Conservation (phyloP, 37 sponge, comb jelly and placozoan genomes). For the Hexactinellida sp. region DNA sequence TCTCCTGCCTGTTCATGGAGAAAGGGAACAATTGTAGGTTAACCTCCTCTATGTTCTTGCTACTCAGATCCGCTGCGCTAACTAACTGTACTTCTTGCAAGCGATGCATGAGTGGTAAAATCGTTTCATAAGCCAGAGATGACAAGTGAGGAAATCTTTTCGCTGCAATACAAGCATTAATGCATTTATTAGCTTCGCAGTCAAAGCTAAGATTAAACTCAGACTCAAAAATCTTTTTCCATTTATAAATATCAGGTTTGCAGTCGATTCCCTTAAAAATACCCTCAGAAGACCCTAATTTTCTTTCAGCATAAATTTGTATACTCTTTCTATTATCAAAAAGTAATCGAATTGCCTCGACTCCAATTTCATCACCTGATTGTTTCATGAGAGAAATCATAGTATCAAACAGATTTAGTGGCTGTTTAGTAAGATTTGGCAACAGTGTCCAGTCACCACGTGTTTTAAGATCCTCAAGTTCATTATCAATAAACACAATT, state of each 20-base stretch:
- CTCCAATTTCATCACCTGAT: conserved; percentile 6
- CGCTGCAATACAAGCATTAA: not conserved
- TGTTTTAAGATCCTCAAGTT: not conserved
- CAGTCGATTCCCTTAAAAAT: not conserved
- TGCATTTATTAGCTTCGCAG: not conserved
- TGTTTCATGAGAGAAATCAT: not conserved
- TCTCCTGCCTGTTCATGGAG: not conserved
- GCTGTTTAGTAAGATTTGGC: not conserved
- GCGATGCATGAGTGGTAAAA: not conserved
- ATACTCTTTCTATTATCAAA: not conserved
- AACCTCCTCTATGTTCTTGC: not conserved
- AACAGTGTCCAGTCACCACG: not conserved
- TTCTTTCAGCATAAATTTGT: not conserved
- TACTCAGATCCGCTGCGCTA: not conserved
- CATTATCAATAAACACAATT: not conserved
- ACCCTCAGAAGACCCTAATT: not conserved
- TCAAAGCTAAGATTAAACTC: not conserved
- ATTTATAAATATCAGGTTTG: not conserved
- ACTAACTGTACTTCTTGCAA: not conserved
- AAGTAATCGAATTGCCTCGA: not conserved
- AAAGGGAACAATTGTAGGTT: not conserved
- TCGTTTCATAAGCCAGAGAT: not conserved
- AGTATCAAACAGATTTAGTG: not conserved
- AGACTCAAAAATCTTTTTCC: not conserved
- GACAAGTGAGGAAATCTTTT: not conserved